Conservation (phyloP, 2,113 vertebrate species). For the Scatophagus argus region DNA sequence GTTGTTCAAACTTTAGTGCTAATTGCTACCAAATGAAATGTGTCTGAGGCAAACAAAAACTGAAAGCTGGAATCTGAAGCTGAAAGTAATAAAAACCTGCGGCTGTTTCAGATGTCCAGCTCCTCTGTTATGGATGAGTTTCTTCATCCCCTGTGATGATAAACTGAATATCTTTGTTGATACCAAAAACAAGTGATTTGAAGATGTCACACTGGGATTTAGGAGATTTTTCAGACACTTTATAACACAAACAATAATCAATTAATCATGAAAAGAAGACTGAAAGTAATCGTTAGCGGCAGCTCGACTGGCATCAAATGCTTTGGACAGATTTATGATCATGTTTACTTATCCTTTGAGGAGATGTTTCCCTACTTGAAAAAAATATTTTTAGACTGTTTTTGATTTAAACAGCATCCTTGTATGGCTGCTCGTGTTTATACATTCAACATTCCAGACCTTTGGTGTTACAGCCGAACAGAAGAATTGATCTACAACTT, state of each 20-base stretch:
- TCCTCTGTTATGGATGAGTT: background rate
- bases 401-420: background rate
- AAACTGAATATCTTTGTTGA: background rate
- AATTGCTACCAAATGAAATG: background rate
- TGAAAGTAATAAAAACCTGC: background rate
- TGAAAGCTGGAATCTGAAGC: background rate
- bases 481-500: background rate
- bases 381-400: background rate
- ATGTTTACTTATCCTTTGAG: background rate
- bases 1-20: background rate
- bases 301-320: slow-evolving; percentile 1
- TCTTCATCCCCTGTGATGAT: background rate
- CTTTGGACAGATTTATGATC: background rate
- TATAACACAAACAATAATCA: background rate
- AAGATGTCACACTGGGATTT: background rate
- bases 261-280: background rate
- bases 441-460: background rate
- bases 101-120: background rate
- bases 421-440: background rate
- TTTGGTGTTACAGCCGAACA: background rate
- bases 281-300: background rate
- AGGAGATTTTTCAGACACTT: background rate
- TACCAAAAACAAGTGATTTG: background rate
- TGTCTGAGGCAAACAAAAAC: background rate
- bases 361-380: background rate